These are phyloP conservation scores for Herminia tarsipennalis DNA, from an alignment of 2,888 invertebrate genomes.

Conservation along the genomic window DNA sequence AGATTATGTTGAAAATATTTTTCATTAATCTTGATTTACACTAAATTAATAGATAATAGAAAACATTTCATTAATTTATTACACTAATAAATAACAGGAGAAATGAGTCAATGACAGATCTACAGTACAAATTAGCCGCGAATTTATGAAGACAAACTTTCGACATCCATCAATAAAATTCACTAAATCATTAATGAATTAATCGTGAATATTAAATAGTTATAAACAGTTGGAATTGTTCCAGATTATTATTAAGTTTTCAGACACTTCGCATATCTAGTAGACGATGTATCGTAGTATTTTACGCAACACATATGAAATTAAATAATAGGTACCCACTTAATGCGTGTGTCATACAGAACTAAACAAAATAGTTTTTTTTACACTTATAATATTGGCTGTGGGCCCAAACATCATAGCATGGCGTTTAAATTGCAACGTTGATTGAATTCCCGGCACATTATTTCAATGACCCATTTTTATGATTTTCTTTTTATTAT, in stretches of 20 bases:
- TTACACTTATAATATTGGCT: constrained; percentile 36
- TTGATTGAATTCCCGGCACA: constrained; percentile 40
- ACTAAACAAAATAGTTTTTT: constrained; percentile 37
- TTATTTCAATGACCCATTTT: constrained; percentile 47
- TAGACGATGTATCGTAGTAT: constrained; percentile 33
- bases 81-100: constrained; percentile 10
- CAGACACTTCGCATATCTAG: constrained; percentile 19
- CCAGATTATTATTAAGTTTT: constrained; percentile 44
- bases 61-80: constrained; percentile 10
- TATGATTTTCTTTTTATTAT: constrained; percentile 37
- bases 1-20: background rate
- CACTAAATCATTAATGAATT: constrained; percentile 43
- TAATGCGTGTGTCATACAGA: constrained; percentile 16
- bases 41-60: constrained; percentile 13
- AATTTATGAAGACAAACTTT: constrained; percentile 35
- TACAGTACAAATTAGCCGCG: constrained; percentile 9
- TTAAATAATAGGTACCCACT: constrained; percentile 51
- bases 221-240: constrained; percentile 36
- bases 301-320: constrained; percentile 42
- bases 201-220: constrained; percentile 37
- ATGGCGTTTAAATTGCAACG: constrained; percentile 45
- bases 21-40: constrained; percentile 8
- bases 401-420: constrained; percentile 33
- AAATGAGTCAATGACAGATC: constrained; percentile 7
- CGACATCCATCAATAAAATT: constrained; percentile 42